Evolutionary conservation across 1,140 invertebrate genomes (phyloP).

Genomic region (Zaprionus lachaisei): DNA sequence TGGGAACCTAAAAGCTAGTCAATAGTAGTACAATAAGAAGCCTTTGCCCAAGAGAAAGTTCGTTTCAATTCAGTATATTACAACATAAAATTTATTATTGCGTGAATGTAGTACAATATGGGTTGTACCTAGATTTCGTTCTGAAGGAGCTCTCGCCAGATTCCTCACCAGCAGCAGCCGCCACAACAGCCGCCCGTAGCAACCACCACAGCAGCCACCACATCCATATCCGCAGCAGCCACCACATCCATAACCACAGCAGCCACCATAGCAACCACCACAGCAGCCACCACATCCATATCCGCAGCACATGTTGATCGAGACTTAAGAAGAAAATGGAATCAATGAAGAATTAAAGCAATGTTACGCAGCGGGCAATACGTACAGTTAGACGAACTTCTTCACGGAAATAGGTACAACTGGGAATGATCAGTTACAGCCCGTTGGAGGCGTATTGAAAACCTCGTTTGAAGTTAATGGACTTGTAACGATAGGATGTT

Average conservation of each 20-base stretch:
- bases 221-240: constrained; percentile 12
- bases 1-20: no score
- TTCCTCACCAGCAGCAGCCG: not conserved
- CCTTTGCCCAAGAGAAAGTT: not conserved
- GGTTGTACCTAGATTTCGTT: constrained; percentile 19
- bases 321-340: not conserved
- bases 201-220: not conserved
- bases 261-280: not conserved
- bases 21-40: no score
- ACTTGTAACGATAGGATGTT: not conserved
- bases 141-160: constrained; percentile 3
- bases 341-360: no score
- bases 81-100: not conserved
- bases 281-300: not conserved
- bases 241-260: not conserved
- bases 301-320: constrained; percentile 1
- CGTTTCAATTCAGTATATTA: not conserved
- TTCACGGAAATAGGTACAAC: constrained; percentile 22
- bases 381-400: not conserved
- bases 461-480: not conserved
- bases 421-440: not conserved
- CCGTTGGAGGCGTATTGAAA: no score
- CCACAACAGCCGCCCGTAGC: not conserved
- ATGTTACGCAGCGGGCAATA: not conserved
- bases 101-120: not conserved